Evolutionary conservation across 1,140 invertebrate species (phyloP), one percentile per base, ranked within the genome.

Genomic region (Psilanteris sp.): DNA sequence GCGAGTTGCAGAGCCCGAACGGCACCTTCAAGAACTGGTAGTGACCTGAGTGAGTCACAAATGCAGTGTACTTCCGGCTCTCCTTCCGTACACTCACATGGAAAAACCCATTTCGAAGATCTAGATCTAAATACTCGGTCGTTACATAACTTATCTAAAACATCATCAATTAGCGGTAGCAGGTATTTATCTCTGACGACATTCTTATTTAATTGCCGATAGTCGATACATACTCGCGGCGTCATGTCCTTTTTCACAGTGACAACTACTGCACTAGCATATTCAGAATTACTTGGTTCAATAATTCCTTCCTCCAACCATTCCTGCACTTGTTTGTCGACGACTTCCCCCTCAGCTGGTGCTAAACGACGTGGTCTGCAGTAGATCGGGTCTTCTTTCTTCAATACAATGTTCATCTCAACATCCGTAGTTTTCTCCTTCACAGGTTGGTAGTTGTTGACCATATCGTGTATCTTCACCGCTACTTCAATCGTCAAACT

Each of bases 51-150:
- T 52, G 37, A 1, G 79, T 77, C 10, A 82, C 72, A 46, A 85
- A 83, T 20, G 84, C 68, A 4, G 66, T 79, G 37, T 80, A 84
- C 8, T 81, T 68, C 29, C 39, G 66, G 61, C 67, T 67, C 14
- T 66, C 10, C 22, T 81, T 68, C 14, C 77, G 34, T 0, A 87
- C 52, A 4, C 34, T 14, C 1, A 88, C 70, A 36, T 89, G 84
- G 46, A 79, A 81, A 64, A 81, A 89, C 4, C 83, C 86, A 36
- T 78, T 75, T 34, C 57, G 78, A 26, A 87, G 15, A 61, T 87
- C 85, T 4, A 89, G 70, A 79, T 6, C 46, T 79, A 37, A 84
- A 85, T 6, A 77, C 43, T 24, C 62, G 66, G 4, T 41, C 57
- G 4, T 67, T 27, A 8, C 27, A 16, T 10, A 74, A 11, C 57